These are phyloP conservation scores for Crotophaga sulcirostris DNA, from an alignment of 2,113 vertebrate species.

Conservation along the genomic window DNA sequence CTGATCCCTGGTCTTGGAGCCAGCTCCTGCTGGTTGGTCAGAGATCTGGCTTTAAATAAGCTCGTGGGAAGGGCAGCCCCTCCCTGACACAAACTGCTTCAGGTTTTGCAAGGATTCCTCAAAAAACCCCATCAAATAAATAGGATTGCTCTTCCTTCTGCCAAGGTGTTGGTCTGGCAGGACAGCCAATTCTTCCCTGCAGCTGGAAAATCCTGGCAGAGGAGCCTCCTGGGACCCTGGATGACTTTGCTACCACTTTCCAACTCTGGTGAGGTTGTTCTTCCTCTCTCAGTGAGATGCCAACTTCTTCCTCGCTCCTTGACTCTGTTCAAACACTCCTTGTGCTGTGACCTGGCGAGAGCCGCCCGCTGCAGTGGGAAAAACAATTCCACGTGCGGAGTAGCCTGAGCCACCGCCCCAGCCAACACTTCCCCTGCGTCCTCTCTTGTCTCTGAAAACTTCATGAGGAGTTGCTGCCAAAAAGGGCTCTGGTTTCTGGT, in stretches of 20 bases:
- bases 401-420: no score
- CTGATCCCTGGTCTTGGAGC: neutral
- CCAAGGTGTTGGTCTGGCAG: neutral
- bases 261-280: neutral
- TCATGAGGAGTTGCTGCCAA: neutral
- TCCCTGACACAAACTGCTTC: neutral
- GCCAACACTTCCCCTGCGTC: neutral
- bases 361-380: neutral
- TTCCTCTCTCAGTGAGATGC: neutral
- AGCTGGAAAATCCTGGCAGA: neutral
- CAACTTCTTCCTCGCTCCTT: neutral
- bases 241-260: fast-evolving
- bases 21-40: neutral
- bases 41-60: neutral
- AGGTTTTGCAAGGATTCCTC: neutral
- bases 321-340: fast-evolving
- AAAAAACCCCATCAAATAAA: neutral
- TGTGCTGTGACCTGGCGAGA: fast-evolving
- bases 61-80: neutral
- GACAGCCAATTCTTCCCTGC: neutral
- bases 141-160: neutral
- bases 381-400: fast-evolving
- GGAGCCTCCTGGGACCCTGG: neutral
- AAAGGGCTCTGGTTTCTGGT: slow-evolving; percentile 16
- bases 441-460: neutral